A percentile compares a stretch with the other conserved stretches of the same genome.
Evolutionary conservation across 2,113 vertebrate genomes (phyloP).

Genomic region (Tachuris rubrigastra): DNA sequence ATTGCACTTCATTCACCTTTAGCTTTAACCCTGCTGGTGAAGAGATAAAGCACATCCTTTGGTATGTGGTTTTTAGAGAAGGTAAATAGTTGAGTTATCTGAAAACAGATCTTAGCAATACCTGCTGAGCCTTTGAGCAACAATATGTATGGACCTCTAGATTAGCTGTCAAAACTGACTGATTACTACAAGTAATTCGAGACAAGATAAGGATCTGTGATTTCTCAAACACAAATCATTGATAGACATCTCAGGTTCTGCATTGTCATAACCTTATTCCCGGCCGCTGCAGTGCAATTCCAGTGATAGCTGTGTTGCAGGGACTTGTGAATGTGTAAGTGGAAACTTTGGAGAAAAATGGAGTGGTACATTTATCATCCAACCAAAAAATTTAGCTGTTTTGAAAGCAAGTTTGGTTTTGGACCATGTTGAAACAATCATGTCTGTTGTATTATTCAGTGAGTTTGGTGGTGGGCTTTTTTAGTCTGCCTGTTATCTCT

Average conservation of each 20-base stretch:
- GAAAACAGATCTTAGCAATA: conserved; percentile 61
- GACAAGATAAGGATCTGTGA: conserved; percentile 47
- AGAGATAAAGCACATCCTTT: conserved; percentile 60
- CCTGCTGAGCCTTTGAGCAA: conserved; percentile 57
- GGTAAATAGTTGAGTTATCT: conserved; percentile 68
- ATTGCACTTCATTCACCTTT: conserved; percentile 24
- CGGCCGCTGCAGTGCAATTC: neutral
- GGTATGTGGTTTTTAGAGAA: conserved; percentile 59
- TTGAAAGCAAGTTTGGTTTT: neutral
- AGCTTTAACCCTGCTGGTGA: neutral
- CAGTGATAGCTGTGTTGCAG: neutral
- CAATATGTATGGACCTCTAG: conserved; percentile 31
- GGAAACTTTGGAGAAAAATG: neutral
- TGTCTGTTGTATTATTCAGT: neutral
- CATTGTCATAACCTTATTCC: conserved; percentile 9
- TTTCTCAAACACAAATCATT: conserved; percentile 21
- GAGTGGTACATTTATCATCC: neutral
- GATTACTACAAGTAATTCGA: conserved; percentile 37
- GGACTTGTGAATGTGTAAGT: neutral
- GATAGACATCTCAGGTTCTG: neutral
- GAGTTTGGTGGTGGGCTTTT: neutral
- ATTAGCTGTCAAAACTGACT: conserved; percentile 63
- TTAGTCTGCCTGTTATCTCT: neutral
- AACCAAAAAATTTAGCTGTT: accelerated
- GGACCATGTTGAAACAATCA: neutral